Conservation (phyloP, 2,113 vertebrate species). For the Chrysemys picta region DNA sequence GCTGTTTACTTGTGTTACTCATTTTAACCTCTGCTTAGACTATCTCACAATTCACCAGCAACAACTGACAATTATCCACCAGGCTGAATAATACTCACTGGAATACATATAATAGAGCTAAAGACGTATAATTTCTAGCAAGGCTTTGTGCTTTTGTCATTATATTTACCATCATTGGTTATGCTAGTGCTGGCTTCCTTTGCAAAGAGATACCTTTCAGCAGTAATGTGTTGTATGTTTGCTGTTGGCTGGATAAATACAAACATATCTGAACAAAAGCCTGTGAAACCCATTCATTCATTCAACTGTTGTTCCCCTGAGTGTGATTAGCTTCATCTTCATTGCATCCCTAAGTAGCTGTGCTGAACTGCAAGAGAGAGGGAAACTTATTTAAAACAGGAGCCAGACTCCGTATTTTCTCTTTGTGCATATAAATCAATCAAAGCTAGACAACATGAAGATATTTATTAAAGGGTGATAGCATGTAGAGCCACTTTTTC, state of each 20-base stretch:
- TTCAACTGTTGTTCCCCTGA: not conserved
- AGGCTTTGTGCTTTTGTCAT: not conserved
- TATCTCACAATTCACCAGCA: fast-evolving
- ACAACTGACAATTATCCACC: not conserved
- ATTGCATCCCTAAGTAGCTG: not conserved
- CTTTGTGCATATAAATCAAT: not conserved
- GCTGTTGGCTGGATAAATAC: not conserved
- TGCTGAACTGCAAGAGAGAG: not conserved
- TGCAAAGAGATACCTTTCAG: not conserved
- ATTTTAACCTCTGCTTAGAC: not conserved
- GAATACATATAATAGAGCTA: not conserved
- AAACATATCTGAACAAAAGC: not conserved
- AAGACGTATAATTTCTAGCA: not conserved
- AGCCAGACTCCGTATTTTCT: not conserved
- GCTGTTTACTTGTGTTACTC: not conserved
- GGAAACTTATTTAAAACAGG: not conserved
- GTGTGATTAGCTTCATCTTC: not conserved
- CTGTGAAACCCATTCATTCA: not conserved
- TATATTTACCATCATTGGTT: not conserved
- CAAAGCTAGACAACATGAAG: not conserved
- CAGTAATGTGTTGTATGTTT: not conserved
- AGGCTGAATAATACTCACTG: not conserved
- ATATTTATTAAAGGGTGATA: not conserved
- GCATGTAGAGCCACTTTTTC: not conserved
- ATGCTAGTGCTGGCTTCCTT: not conserved